phyloP scores from a whole-genome alignment of 1,140 invertebrate genomes.

The Ceratina calcarata region DNA sequence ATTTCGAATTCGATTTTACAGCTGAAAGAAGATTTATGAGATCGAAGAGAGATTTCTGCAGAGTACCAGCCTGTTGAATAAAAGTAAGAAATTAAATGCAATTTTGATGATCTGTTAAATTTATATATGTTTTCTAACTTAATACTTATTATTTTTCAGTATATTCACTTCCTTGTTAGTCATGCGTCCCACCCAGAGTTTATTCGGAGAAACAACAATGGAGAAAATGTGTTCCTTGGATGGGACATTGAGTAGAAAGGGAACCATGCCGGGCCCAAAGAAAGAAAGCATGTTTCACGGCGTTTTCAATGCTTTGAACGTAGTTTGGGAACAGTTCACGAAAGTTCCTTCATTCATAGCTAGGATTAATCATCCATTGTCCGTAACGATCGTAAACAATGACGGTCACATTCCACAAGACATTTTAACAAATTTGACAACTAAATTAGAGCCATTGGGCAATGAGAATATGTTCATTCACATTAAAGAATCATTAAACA shows the following conservation, averaged over 20 bases:
- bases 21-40: slow-evolving; percentile 45
- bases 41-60: slow-evolving; percentile 35
- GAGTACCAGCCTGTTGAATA: slow-evolving; percentile 46
- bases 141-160: background rate
- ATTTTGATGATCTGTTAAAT: background rate
- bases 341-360: slow-evolving; percentile 59
- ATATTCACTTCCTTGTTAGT: slow-evolving; percentile 1
- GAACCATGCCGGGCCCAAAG: slow-evolving; percentile 32
- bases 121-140: background rate
- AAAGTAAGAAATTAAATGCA: slow-evolving; percentile 3
- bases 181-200: slow-evolving; percentile 44
- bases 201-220: background rate
- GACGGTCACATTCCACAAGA: slow-evolving; percentile 62
- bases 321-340: slow-evolving; percentile 53
- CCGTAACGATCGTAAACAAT: slow-evolving; percentile 67
- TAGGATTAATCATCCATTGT: slow-evolving; percentile 61
- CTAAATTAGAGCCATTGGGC: slow-evolving; percentile 39
- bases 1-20: slow-evolving; percentile 44
- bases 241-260: slow-evolving; percentile 44
- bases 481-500: slow-evolving; percentile 35
- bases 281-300: slow-evolving; percentile 57
- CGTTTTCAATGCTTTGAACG: slow-evolving; percentile 57
- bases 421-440: slow-evolving; percentile 60
- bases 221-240: slow-evolving; percentile 50
- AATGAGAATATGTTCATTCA: slow-evolving; percentile 26